phyloP scores from a whole-genome alignment of 1,140 invertebrate species.

The Physella acuta region DNA sequence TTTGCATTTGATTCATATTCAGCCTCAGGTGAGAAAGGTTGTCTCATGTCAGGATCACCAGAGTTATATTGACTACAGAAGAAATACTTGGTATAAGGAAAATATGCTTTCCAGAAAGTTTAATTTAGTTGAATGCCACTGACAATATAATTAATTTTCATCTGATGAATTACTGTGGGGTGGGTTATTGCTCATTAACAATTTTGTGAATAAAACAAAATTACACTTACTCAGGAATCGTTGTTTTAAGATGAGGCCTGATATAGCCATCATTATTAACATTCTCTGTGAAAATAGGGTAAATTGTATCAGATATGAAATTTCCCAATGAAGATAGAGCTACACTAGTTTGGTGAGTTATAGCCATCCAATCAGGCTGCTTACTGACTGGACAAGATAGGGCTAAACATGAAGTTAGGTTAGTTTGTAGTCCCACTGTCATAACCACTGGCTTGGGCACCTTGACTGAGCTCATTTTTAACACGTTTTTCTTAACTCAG shows the following conservation, averaged over 20 bases:
- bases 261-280: conserved; percentile 27
- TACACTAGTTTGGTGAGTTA: too few relatives aligned
- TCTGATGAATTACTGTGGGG: too few relatives aligned
- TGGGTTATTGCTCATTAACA: too few relatives aligned
- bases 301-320: too few relatives aligned
- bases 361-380: neutral
- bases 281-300: conserved; percentile 28
- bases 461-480: too few relatives aligned
- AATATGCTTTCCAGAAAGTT: neutral
- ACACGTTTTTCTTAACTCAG: too few relatives aligned
- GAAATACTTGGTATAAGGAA: neutral
- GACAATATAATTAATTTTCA: too few relatives aligned
- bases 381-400: neutral
- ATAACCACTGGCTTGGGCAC: too few relatives aligned
- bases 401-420: neutral
- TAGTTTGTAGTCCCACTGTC: too few relatives aligned
- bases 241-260: conserved; percentile 23
- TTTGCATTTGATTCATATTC: conserved; percentile 7
- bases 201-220: neutral
- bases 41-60: neutral
- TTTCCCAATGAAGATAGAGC: too few relatives aligned
- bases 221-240: conserved; percentile 24
- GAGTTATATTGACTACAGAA: neutral
- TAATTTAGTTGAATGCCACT: neutral
- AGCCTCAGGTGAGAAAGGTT: conserved; percentile 9